Conservation (phyloP, 2,113 vertebrate genomes). For the Mobula hypostoma region DNA sequence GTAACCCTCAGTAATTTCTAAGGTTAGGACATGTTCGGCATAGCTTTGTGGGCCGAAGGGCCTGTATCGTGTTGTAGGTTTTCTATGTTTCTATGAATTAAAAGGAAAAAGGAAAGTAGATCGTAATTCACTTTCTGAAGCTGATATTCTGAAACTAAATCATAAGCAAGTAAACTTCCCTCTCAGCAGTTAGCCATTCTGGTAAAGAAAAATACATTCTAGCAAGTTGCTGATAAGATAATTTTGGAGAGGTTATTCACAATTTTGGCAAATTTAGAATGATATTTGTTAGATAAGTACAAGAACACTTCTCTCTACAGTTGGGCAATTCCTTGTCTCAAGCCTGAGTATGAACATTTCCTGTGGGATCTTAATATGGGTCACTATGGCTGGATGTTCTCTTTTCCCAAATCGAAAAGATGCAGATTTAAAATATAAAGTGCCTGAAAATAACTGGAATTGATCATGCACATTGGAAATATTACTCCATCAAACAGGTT, state of each 20-base stretch:
- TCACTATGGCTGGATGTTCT: neutral
- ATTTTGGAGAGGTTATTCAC: neutral
- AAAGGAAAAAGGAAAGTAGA: neutral
- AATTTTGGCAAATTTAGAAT: neutral
- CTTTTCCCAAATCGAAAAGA: neutral
- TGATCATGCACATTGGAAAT: neutral
- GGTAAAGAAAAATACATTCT: no score
- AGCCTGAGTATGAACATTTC: neutral
- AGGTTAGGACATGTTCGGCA: no score
- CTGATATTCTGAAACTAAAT: neutral
- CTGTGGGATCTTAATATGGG: neutral
- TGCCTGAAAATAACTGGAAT: neutral
- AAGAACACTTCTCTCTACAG: neutral
- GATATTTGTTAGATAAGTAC: neutral
- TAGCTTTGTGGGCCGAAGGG: no score
- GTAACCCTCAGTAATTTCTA: no score
- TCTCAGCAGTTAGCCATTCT: neutral
- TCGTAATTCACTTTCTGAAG: neutral
- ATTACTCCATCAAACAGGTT: neutral
- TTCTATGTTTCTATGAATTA: no score
- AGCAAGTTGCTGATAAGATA: neutral
- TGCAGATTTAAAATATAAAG: neutral
- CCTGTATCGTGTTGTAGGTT: no score
- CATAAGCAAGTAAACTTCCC: neutral
- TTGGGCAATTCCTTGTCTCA: neutral